These are phyloP conservation scores for Macrostomum lignano DNA, from an alignment of 1,140 invertebrate genomes.

Conservation along the genomic window DNA sequence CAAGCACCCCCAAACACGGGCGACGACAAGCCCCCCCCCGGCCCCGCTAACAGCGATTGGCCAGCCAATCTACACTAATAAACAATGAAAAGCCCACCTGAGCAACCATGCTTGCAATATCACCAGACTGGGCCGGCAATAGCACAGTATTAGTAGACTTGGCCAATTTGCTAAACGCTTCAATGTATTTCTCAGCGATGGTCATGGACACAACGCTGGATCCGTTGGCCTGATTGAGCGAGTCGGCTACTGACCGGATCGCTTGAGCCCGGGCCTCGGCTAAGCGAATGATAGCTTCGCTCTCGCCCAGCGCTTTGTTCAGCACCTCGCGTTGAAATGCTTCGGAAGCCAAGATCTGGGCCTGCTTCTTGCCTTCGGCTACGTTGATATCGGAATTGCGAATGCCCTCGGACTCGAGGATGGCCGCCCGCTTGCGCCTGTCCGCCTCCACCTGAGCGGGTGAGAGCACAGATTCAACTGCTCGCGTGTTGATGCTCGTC, in stretches of 20 bases:
- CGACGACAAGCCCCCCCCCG: too few species aligned
- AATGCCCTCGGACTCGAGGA: slow-evolving; percentile 74
- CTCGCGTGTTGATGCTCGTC: slow-evolving; percentile 2
- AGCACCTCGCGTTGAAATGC: slow-evolving; percentile 26
- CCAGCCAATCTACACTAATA: too few species aligned
- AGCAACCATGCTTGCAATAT: slow-evolving; percentile 49
- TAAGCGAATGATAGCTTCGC: slow-evolving; percentile 50
- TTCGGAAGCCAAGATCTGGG: slow-evolving; percentile 61
- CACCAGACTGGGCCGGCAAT: slow-evolving; percentile 56
- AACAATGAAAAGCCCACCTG: too few species aligned
- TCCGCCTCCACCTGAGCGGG: slow-evolving; percentile 66
- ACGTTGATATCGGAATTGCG: slow-evolving; percentile 83
- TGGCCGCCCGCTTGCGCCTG: slow-evolving; percentile 68
- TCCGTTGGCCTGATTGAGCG: slow-evolving; percentile 30
- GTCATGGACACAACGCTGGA: slow-evolving; percentile 51
- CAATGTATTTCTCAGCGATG: slow-evolving; percentile 74
- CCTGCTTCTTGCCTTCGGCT: slow-evolving; percentile 66
- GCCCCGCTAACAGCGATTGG: too few species aligned
- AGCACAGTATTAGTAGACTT: slow-evolving; percentile 75
- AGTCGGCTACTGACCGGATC: slow-evolving; percentile 40
- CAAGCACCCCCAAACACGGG: too few species aligned
- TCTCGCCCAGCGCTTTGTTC: slow-evolving; percentile 41
- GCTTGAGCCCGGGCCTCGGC: slow-evolving; percentile 52
- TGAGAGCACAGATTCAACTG: neutral
- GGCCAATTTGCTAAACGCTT: slow-evolving; percentile 65